phyloP scores from a whole-genome alignment of 2,888 invertebrate genomes.

The Hymenopus coronatus region DNA sequence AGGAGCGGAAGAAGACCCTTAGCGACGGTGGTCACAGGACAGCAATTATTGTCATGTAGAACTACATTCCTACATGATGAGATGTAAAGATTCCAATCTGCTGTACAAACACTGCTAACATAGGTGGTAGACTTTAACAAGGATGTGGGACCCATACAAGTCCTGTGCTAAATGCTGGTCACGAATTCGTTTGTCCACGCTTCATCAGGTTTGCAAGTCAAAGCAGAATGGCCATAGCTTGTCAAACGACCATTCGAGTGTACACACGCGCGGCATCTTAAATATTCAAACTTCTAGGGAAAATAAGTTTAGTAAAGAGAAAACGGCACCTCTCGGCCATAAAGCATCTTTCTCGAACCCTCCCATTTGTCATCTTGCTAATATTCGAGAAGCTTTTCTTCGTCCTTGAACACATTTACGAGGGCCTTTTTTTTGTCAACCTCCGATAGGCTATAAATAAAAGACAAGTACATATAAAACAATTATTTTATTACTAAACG shows the following conservation, averaged over 20 bases:
- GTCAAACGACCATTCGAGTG: neutral
- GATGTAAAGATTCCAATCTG: neutral
- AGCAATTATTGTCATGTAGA: neutral
- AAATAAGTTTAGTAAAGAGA: too few relatives aligned
- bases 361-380: neutral
- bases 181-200: neutral
- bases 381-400: too few relatives aligned
- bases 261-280: neutral
- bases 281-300: neutral
- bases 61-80: neutral
- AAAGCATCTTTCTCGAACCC: neutral
- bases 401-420: too few relatives aligned
- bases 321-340: neutral
- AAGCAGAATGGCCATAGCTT: neutral
- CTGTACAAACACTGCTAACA: neutral
- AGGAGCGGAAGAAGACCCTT: neutral
- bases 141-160: neutral
- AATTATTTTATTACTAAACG: too few relatives aligned
- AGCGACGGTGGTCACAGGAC: neutral
- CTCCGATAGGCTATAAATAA: too few relatives aligned
- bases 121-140: neutral
- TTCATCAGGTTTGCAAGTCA: neutral
- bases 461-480: too few relatives aligned
- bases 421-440: too few relatives aligned
- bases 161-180: neutral